Evolutionary conservation across 1,140 invertebrate species (phyloP).

Genomic region (Telenomus remus): DNA sequence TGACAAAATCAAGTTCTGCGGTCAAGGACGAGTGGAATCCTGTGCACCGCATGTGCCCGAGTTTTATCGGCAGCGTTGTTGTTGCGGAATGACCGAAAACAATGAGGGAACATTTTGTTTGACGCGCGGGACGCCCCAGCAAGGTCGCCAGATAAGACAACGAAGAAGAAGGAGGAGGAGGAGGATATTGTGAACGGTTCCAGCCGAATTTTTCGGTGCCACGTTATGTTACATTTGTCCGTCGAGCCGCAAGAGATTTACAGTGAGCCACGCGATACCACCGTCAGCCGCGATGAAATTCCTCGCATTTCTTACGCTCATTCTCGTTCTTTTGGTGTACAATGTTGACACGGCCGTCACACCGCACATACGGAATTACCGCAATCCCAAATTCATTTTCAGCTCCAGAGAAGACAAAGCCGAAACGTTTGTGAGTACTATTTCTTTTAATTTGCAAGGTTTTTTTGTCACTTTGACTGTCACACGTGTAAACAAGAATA

Average conservation of each 20-base stretch:
- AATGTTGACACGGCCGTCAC: conserved; percentile 20
- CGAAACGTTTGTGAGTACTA: conserved; percentile 40
- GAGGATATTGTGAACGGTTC: conserved; percentile 43
- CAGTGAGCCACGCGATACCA: conserved; percentile 19
- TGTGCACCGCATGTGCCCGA: conserved; percentile 22
- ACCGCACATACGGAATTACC: not conserved
- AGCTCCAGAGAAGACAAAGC: not conserved
- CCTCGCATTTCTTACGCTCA: conserved; percentile 10
- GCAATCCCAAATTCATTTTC: conserved; percentile 19
- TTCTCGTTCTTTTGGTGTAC: conserved; percentile 11
- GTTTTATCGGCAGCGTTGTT: conserved; percentile 21
- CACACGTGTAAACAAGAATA: no score
- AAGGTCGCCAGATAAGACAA: conserved; percentile 37
- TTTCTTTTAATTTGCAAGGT: no score
- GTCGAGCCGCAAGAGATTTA: conserved; percentile 35
- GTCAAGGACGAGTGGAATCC: conserved; percentile 41
- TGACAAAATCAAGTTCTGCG: conserved; percentile 29
- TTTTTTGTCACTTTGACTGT: no score
- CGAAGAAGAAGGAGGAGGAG: conserved; percentile 37
- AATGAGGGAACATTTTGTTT: conserved; percentile 19
- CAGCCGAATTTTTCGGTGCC: conserved; percentile 38
- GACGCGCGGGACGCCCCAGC: conserved; percentile 19
- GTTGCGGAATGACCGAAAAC: conserved; percentile 36
- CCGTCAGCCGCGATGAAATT: conserved; percentile 27
- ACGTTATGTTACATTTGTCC: conserved; percentile 45